These are phyloP conservation scores for Xiphorhynchus elegans DNA, from an alignment of 2,113 vertebrate genomes.

Conservation along the genomic window DNA sequence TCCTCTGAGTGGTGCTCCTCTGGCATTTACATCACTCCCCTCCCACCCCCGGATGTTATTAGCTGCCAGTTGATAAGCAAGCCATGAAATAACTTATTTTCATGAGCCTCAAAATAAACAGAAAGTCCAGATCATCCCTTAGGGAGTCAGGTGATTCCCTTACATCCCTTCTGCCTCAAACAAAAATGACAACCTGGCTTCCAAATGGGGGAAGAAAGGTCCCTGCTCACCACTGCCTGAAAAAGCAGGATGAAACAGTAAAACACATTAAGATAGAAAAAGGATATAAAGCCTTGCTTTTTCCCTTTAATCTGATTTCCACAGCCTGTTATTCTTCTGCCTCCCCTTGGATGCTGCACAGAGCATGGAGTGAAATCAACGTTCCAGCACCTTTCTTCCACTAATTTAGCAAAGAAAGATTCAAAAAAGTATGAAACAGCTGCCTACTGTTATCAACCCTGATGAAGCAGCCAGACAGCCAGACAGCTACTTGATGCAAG, in stretches of 20 bases:
- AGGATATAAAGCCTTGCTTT: background rate
- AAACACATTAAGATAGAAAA: background rate
- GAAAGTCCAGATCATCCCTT: background rate
- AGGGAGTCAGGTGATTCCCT: background rate
- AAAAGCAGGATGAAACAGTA: background rate
- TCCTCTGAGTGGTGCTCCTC: background rate
- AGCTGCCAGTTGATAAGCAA: background rate
- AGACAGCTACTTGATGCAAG: background rate
- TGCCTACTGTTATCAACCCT: background rate
- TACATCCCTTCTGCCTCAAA: background rate
- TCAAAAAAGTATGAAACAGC: background rate
- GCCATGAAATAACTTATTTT: background rate
- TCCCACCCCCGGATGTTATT: background rate
- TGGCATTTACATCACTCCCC: rapidly evolving
- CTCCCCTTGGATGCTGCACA: background rate
- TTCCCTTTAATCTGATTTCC: background rate
- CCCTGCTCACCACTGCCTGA: background rate
- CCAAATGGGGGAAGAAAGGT: background rate
- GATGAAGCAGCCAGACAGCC: background rate
- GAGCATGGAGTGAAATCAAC: background rate
- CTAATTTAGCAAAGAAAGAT: background rate
- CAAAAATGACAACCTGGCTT: background rate
- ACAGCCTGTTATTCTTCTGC: background rate
- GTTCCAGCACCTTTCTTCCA: background rate
- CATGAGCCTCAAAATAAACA: background rate